A percentile compares a stretch with the other conserved stretches of the same genome.
Conservation (phyloP, 2,113 vertebrate genomes). For the Elachura formosa region DNA sequence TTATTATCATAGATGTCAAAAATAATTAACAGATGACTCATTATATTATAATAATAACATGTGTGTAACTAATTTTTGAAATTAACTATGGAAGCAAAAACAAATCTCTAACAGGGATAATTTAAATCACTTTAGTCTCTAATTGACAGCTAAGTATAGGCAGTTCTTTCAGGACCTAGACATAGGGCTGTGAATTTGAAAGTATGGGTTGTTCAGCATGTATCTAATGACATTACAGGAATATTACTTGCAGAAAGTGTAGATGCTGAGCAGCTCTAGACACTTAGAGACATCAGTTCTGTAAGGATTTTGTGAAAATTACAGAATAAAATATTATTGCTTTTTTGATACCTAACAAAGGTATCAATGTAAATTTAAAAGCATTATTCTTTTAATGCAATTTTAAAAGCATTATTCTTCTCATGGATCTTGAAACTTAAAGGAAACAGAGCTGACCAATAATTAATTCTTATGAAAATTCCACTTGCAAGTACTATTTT, state of each 20-base stretch:
- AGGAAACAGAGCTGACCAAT: background rate
- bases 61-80: background rate
- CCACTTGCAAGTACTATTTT: background rate
- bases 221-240: background rate
- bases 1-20: constrained; percentile 26
- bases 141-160: background rate
- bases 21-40: constrained; percentile 39
- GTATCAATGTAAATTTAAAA: background rate
- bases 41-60: constrained; percentile 1
- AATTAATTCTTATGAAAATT: background rate
- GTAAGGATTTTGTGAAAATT: background rate
- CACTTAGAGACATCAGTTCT: background rate
- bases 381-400: background rate
- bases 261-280: background rate
- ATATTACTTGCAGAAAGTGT: background rate
- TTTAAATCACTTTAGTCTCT: background rate
- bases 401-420: background rate
- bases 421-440: background rate
- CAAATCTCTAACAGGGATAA: background rate
- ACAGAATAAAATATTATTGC: background rate
- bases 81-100: background rate
- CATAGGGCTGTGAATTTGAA: background rate
- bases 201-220: background rate
- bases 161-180: background rate
- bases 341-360: background rate